Base-by-base conservation (phyloP, 2,888 invertebrate genomes). In the Diplazon laetatorius region DNA sequence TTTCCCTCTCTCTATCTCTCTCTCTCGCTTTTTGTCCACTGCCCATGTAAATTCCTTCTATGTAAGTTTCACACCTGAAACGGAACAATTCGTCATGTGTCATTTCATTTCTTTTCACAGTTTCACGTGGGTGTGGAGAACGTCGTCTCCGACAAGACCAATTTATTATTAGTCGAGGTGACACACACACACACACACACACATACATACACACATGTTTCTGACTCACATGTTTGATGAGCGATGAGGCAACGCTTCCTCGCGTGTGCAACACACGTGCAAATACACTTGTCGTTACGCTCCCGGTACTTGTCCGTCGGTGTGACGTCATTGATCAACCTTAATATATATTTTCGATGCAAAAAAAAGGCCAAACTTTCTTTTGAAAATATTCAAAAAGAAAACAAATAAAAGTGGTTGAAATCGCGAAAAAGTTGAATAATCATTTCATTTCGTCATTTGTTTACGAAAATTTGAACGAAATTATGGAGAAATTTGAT, bases 201-300 rank as follows among this genome's bases (percentile, higher is more conserved):
- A n/a, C n/a, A n/a, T n/a, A n/a, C n/a, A n/a, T n/a, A 57, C 66
- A 39, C 37, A 52, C 35, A 12, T 20, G 55, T 30, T 25, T 42
- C 42, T 76, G 76, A 76, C 71, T 76, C 76, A 76, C 2, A 48
- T 76, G 57, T 76, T 71, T 71, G 76, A 50, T 44, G 30, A 10
- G 4, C 30, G 70, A 71, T 76, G 76, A 76, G 70, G 70, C 70
- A 63, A 71, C 39, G 52, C 10, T 37, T 57, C 57, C 37, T 37
- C 57, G 37, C 35, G 35, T 35, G 1, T 55, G 35, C 16, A 12
- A 10, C 18, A 18, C 16, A 35, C 18, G 30, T 57, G 9, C 37
- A 57, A 57, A 57, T 57, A 37, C 57, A 30, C 30, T 30, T 30
- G 30, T 37, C 37, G 37, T 57, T 57, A 57, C 37, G 57, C 10